Evolutionary conservation across 1,140 invertebrate species (phyloP).

Genomic region (Rhopalosiphum maidis): DNA sequence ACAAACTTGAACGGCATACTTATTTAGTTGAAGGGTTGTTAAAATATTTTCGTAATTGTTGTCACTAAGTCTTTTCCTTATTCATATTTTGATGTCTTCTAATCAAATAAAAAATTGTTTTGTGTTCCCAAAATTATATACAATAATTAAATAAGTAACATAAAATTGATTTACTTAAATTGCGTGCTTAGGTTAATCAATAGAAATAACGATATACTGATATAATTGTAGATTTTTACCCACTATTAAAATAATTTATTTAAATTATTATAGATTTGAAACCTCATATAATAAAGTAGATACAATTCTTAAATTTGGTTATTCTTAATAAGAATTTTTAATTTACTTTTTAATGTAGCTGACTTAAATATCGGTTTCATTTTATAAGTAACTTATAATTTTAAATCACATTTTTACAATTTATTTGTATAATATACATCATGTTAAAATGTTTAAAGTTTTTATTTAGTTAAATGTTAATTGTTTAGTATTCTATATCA

Average conservation of each 20-base stretch:
- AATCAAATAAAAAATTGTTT: background rate
- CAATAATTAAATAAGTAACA: constrained; percentile 17
- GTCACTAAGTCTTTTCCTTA: background rate
- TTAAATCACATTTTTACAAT: background rate
- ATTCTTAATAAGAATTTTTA: background rate
- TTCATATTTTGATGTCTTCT: background rate
- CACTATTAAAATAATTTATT: background rate
- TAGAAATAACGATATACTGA: background rate
- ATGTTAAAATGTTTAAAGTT: background rate
- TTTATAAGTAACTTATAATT: background rate
- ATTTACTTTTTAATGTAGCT: background rate
- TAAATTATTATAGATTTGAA: background rate
- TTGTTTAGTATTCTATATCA: background rate
- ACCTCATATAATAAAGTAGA: background rate
- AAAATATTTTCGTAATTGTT: background rate
- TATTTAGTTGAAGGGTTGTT: constrained; percentile 30
- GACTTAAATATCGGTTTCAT: background rate
- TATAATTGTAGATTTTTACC: background rate
- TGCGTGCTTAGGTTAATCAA: background rate
- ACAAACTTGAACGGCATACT: background rate
- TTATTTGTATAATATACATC: background rate
- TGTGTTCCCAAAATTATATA: background rate
- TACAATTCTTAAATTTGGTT: background rate
- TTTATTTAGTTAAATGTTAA: background rate
- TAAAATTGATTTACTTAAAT: background rate